Evolutionary conservation across 2,113 vertebrate genomes (phyloP).

Genomic region (Microtus oregoni): DNA sequence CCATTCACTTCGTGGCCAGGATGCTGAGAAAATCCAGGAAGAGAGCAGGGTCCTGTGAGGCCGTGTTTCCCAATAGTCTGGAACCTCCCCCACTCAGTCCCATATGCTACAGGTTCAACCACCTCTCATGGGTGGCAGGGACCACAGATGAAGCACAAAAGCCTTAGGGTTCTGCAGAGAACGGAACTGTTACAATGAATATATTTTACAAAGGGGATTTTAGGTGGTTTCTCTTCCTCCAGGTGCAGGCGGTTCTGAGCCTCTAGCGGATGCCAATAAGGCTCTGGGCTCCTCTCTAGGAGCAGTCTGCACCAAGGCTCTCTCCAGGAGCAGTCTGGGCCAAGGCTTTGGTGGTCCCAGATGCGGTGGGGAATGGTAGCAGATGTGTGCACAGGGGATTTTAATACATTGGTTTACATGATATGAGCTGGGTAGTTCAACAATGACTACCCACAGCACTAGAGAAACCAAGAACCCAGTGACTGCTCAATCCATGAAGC

Average conservation of each 20-base stretch:
- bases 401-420: not conserved
- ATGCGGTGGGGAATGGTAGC: no score
- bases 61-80: not conserved
- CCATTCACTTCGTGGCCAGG: not conserved
- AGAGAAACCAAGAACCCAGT: no score
- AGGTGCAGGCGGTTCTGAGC: no score
- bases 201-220: not conserved
- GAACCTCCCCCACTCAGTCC: not conserved
- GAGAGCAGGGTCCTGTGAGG: not conserved
- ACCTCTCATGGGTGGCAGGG: not conserved
- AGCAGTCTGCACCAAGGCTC: no score
- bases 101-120: no score
- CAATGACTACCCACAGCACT: not conserved
- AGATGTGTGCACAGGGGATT: not conserved
- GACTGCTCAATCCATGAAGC: no score
- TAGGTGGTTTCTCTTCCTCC: no score
- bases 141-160: no score
- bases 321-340: no score
- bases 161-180: not conserved
- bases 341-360: no score
- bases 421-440: not conserved
- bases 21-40: not conserved
- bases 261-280: no score
- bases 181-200: not conserved
- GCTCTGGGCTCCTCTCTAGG: no score